phyloP scores from a whole-genome alignment of 2,797 vertebrate species.

The Botia almorhae region DNA sequence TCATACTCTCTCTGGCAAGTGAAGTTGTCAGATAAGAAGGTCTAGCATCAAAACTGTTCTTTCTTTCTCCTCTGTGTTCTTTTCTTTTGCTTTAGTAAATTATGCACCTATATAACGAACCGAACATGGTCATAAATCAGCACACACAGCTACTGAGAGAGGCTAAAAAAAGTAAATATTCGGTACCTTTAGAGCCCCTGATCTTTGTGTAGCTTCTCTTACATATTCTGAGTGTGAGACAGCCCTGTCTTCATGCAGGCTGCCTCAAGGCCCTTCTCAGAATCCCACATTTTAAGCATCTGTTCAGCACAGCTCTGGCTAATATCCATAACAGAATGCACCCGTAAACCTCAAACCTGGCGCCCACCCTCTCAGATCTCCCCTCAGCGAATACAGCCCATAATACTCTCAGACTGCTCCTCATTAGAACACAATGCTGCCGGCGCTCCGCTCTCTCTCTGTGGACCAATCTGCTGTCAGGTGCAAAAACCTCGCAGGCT shows the following conservation, averaged over 20 bases:
- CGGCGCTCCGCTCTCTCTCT: slow-evolving; percentile 47
- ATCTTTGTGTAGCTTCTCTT: slow-evolving; percentile 56
- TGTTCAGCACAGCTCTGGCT: slow-evolving; percentile 54
- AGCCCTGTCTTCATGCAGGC: slow-evolving; percentile 28
- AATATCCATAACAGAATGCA: slow-evolving; percentile 58
- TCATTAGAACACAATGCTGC: slow-evolving; percentile 61
- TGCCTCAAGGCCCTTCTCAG: slow-evolving; percentile 44
- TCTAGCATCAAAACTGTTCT: slow-evolving; percentile 45
- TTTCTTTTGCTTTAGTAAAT: slow-evolving; percentile 61
- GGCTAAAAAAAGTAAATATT: slow-evolving; percentile 48
- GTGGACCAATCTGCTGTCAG: slow-evolving; percentile 55
- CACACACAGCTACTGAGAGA: slow-evolving; percentile 8
- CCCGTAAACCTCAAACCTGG: slow-evolving; percentile 55
- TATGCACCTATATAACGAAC: slow-evolving; percentile 44
- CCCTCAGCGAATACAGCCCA: slow-evolving; percentile 49
- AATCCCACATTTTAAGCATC: slow-evolving; percentile 54
- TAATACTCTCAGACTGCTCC: slow-evolving; percentile 59
- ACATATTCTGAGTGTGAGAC: slow-evolving; percentile 55
- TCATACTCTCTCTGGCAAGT: slow-evolving; percentile 35
- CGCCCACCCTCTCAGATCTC: slow-evolving; percentile 46
- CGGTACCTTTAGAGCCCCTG: slow-evolving; percentile 28
- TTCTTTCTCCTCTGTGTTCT: slow-evolving; percentile 42
- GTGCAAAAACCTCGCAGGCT: slow-evolving; percentile 54
- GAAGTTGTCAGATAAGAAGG: slow-evolving; percentile 41
- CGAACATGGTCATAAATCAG: slow-evolving; percentile 45